A percentile compares a stretch with the other conserved stretches of the same genome.
phyloP scores from a whole-genome alignment of 92 coral and sea anemone genomes.

The Bergia sp. region DNA sequence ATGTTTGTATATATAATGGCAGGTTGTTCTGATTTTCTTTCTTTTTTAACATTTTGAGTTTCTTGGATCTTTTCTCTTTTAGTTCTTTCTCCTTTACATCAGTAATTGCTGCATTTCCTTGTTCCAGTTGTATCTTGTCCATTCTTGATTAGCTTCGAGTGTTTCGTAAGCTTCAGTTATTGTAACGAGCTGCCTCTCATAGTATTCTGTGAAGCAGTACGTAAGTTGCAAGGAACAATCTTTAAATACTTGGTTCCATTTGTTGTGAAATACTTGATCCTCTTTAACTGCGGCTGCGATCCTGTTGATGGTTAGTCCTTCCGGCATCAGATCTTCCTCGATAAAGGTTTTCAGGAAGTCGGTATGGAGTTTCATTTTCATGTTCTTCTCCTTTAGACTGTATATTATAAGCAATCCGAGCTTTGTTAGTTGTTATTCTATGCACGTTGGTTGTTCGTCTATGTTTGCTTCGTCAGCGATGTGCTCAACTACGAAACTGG shows the following conservation, averaged over 20 bases:
- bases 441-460: not conserved
- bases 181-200: conserved; percentile 27
- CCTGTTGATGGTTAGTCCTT: not conserved
- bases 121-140: too few relatives aligned
- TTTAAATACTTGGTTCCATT: conserved; percentile 8
- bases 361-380: conserved; percentile 10
- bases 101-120: too few relatives aligned
- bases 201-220: conserved; percentile 20
- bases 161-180: not conserved
- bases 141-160: not conserved
- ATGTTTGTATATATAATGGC: too few relatives aligned
- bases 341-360: conserved; percentile 21
- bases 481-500: not conserved
- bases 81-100: too few relatives aligned
- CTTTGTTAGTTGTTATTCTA: not conserved
- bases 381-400: conserved; percentile 12
- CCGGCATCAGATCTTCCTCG: not conserved
- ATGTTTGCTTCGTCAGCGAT: too few relatives aligned
- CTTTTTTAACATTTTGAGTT: too few relatives aligned
- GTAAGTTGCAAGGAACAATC: conserved; percentile 33
- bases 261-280: conserved; percentile 2
- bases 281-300: not conserved
- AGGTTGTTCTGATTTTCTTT: too few relatives aligned
- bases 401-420: conserved; percentile 1
- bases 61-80: too few relatives aligned